Evolutionary conservation across 1,140 invertebrate species (phyloP), one percentile per base, ranked within the genome.

Genomic region (Formica exsecta): DNA sequence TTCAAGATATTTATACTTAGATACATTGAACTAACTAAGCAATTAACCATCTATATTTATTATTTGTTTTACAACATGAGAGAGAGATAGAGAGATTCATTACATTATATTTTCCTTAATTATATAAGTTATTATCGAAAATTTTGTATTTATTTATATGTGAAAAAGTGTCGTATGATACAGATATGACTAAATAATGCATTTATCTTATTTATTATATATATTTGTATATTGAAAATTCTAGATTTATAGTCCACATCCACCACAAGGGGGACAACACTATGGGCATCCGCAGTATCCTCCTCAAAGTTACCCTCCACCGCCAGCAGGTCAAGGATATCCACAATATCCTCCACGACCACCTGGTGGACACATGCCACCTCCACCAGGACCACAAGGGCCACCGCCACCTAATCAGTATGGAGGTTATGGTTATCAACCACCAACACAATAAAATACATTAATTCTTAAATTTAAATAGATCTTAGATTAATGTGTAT

Each of bases 381-480:
- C 95, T 9, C 95, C 95, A 11, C 95, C 95, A 5, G 94, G 94
- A 16, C 95, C 95, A 29, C 95, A 95, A 81, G 95, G 95, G 54
- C 94, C 94, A 38, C 94, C 94, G 8, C 94, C 94, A 9, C 94
- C 94, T 16, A 95, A 95, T 90, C 95, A 96, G 73, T 96, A 95
- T 79, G 92, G 93, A 54, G 95, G 95, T 11, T 96, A 96, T 75
- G 95, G 94, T 6, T 95, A 96, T 90, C 95, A 96, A 86, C 95
- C 95, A 44, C 95, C 95, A 57, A 94, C 95, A 36, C 95, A 95
- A 89, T 95, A 93, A 93, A 91, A 38, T 61, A 70, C 48, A 61
- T 71, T 36, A 73, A 76, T 38, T 75, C 22, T 2, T 80, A 86
- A 87, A 89, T 81, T 81, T 29, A 51, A 54, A 54, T 74, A 76